These are phyloP conservation scores for Tachina grossa DNA, from an alignment of 2,888 invertebrate species.

Conservation along the genomic window DNA sequence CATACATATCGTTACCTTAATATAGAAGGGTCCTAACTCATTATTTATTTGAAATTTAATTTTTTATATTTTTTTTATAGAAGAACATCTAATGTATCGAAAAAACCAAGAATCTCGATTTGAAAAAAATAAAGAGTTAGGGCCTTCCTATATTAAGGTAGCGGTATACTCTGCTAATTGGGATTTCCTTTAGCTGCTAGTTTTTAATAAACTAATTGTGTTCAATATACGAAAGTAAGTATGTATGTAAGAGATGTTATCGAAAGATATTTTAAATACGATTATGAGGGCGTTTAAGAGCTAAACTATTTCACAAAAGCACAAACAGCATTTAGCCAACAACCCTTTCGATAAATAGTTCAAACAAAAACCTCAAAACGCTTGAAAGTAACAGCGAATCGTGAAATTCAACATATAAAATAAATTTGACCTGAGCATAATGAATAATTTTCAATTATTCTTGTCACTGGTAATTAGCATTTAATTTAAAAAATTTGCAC, in stretches of 20 bases:
- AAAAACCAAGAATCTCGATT: no score
- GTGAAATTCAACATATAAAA: not conserved
- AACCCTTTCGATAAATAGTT: conserved; percentile 38
- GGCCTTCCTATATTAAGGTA: no score
- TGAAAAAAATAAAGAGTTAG: no score
- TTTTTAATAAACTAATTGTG: conserved; percentile 70
- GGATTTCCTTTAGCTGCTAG: not conserved
- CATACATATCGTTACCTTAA: not conserved
- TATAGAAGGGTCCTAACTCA: no score
- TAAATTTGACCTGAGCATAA: conserved; percentile 18
- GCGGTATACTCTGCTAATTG: not conserved
- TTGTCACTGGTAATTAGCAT: conserved; percentile 64
- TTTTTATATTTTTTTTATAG: no score
- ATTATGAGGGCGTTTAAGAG: conserved; percentile 51
- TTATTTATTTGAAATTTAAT: no score
- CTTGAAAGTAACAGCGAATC: not conserved
- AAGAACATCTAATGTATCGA: no score
- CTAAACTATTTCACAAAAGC: conserved; percentile 25
- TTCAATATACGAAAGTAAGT: conserved; percentile 41
- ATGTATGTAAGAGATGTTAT: conserved; percentile 51
- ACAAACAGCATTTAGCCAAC: conserved; percentile 24
- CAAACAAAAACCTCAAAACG: conserved; percentile 26
- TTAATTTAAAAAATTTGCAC: not conserved
- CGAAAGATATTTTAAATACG: conserved; percentile 56
- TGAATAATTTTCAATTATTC: conserved; percentile 67